A percentile compares a stretch with the other conserved stretches of the same genome.
phyloP scores from a whole-genome alignment of 2,113 vertebrate species.

The Cepphus grylle region DNA sequence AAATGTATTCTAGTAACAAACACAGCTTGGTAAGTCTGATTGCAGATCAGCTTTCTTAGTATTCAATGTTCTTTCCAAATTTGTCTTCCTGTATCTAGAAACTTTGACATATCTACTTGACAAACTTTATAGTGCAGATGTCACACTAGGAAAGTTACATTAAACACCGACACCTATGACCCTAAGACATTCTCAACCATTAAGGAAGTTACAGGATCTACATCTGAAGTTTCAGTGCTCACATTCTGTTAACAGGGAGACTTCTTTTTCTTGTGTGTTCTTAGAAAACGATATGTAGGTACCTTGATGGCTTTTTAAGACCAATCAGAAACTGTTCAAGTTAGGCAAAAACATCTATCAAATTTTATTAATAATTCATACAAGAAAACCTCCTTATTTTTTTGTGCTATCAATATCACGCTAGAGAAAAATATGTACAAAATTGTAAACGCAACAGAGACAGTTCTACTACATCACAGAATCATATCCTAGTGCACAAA shows the following conservation, averaged over 20 bases:
- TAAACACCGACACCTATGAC: background rate
- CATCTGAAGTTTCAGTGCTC: background rate
- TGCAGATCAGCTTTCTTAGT: background rate
- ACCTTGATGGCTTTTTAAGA: background rate
- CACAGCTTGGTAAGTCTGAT: background rate
- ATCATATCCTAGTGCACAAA: background rate
- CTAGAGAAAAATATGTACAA: background rate
- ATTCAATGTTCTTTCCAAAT: background rate
- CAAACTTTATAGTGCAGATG: background rate
- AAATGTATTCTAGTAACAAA: background rate
- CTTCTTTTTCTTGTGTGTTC: background rate
- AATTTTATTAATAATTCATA: background rate
- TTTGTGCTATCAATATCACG: background rate
- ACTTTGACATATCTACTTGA: background rate
- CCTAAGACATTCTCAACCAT: background rate
- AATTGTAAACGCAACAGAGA: background rate
- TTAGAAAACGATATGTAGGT: background rate
- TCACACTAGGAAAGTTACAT: background rate
- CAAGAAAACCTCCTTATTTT: background rate
- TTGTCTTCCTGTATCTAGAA: background rate
- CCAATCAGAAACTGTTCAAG: background rate
- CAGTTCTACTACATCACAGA: background rate
- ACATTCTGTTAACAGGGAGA: background rate
- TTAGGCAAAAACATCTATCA: background rate
- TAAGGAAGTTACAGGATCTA: background rate